Percentiles rank a stretch among this genome's conserved stretches.
phyloP scores from a whole-genome alignment of 2,797 vertebrate genomes.

The Acipenser oxyrinchus region DNA sequence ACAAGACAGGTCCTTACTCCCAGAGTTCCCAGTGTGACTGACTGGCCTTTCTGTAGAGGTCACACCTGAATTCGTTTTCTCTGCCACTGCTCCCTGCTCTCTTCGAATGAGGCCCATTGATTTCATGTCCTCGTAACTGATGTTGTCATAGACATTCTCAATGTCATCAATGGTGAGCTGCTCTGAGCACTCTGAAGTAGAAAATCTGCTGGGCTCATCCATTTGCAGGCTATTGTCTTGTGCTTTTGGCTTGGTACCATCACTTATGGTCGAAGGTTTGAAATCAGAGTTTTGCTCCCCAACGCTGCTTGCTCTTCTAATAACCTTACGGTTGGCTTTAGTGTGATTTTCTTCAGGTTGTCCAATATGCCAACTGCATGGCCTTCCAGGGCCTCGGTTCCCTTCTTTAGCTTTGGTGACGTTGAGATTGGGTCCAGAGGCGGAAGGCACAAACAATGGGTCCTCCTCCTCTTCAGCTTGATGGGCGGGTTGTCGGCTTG shows the following conservation, averaged over 20 bases:
- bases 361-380: slow-evolving; percentile 91
- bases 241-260: slow-evolving; percentile 31
- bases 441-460: slow-evolving; percentile 86
- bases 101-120: slow-evolving; percentile 77
- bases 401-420: slow-evolving; percentile 46
- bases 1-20: slow-evolving; percentile 28
- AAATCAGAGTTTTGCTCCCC: slow-evolving; percentile 65
- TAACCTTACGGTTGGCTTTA: slow-evolving; percentile 52
- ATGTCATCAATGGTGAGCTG: slow-evolving; percentile 82
- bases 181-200: slow-evolving; percentile 72
- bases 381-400: slow-evolving; percentile 57
- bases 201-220: slow-evolving; percentile 36
- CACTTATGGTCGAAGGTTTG: slow-evolving; percentile 20
- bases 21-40: slow-evolving; percentile 25
- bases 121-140: slow-evolving; percentile 90
- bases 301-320: slow-evolving; percentile 84
- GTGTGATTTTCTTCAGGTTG: slow-evolving; percentile 51
- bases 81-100: slow-evolving; percentile 48
- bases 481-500: slow-evolving; percentile 70
- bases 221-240: slow-evolving; percentile 33
- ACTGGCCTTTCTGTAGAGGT: slow-evolving; percentile 35
- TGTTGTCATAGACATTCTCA: slow-evolving; percentile 94
- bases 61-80: slow-evolving; percentile 37
- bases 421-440: slow-evolving; percentile 56
- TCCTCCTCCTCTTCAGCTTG: slow-evolving; percentile 81